Evolutionary conservation across 2,888 invertebrate species (phyloP).

Genomic region (Parnassius smintheus): DNA sequence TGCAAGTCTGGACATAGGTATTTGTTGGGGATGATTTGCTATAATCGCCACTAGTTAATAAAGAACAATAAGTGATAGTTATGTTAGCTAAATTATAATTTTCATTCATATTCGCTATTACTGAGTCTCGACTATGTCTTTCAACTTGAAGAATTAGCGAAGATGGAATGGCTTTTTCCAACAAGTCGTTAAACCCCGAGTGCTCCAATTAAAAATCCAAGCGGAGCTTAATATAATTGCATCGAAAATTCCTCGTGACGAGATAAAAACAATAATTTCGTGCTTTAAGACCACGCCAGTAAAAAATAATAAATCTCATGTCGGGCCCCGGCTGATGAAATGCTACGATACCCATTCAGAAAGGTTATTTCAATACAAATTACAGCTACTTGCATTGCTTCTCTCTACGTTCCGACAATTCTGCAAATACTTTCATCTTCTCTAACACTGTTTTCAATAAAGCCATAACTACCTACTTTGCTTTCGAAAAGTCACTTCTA

Average conservation of each 20-base stretch:
- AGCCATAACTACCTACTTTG: conserved; percentile 35
- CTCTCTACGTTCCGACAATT: conserved; percentile 75
- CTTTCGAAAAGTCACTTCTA: conserved; percentile 29
- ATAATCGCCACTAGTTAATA: too few relatives aligned
- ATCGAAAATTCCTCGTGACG: conserved; percentile 73
- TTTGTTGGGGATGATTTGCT: too few relatives aligned
- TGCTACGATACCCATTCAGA: conserved; percentile 74
- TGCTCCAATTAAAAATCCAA: conserved; percentile 75
- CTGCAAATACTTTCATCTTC: conserved; percentile 75
- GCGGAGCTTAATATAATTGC: conserved; percentile 77
- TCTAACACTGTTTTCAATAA: conserved; percentile 49
- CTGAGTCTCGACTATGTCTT: conserved; percentile 26
- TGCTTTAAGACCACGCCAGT: conserved; percentile 69
- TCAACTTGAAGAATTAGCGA: conserved; percentile 41
- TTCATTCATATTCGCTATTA: conserved; percentile 21
- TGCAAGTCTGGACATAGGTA: too few relatives aligned
- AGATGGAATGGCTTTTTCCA: conserved; percentile 54
- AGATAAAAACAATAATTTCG: conserved; percentile 80
- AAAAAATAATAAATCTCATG: conserved; percentile 78
- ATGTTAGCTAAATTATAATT: conserved; percentile 14
- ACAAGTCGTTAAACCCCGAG: conserved; percentile 66
- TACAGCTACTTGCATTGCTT: conserved; percentile 75
- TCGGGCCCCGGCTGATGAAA: conserved; percentile 66
- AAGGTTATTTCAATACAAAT: conserved; percentile 80
- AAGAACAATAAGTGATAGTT: too few relatives aligned